phyloP scores from a whole-genome alignment of 2,797 vertebrate genomes.

The Platyrinchus mystaceus region DNA sequence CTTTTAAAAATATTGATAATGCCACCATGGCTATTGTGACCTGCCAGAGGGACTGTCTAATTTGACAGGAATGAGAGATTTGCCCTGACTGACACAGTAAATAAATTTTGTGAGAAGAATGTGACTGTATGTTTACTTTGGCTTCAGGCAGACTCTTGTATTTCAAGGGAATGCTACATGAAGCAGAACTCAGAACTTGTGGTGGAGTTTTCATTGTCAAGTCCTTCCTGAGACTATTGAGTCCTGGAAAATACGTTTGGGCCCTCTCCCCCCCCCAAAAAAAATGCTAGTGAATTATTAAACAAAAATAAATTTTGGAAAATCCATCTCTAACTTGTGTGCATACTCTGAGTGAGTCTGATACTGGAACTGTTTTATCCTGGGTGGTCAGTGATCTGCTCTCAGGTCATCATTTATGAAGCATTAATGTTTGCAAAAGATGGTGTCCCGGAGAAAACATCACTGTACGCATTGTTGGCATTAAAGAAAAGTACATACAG shows the following conservation, averaged over 20 bases:
- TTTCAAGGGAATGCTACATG: background rate
- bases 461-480: background rate
- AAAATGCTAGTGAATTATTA: background rate
- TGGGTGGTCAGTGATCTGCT: background rate
- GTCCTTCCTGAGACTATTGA: background rate
- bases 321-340: background rate
- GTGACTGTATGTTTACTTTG: background rate
- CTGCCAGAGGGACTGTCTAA: slow-evolving; percentile 38
- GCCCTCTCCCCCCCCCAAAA: background rate
- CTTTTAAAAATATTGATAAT: slow-evolving; percentile 69
- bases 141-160: slow-evolving; percentile 9
- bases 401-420: background rate
- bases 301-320: background rate
- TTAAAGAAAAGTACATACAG: background rate
- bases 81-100: slow-evolving; percentile 26
- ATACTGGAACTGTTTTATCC: background rate
- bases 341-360: background rate
- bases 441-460: background rate
- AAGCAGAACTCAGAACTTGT: background rate
- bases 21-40: background rate
- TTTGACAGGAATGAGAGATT: slow-evolving; percentile 53
- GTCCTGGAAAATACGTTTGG: background rate
- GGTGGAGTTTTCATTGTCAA: background rate
- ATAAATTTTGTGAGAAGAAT: slow-evolving; percentile 33
- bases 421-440: background rate